Percentiles rank a stretch among this genome's conserved stretches.
These are phyloP conservation scores for Galerucella calmariensis DNA, from an alignment of 2,888 invertebrate genomes.

Conservation along the genomic window DNA sequence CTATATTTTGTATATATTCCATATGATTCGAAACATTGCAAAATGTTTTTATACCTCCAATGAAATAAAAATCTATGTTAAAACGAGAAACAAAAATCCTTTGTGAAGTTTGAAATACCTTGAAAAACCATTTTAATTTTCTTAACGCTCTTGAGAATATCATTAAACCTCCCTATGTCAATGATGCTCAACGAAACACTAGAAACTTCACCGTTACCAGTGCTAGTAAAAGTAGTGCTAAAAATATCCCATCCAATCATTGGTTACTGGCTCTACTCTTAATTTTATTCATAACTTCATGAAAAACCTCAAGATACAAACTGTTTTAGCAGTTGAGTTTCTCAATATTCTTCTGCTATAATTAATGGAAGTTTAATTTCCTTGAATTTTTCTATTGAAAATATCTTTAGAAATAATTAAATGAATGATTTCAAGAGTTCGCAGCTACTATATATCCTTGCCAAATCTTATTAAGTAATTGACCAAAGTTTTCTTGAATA, in stretches of 20 bases:
- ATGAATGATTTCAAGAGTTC: slow-evolving; percentile 7
- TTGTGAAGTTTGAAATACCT: background rate
- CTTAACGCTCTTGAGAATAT: background rate
- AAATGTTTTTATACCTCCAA: no score
- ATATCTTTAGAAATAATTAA: background rate
- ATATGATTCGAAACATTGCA: no score
- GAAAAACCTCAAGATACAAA: background rate
- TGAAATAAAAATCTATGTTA: background rate
- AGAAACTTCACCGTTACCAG: background rate
- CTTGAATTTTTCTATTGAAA: background rate
- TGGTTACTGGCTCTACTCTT: background rate
- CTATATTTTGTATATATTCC: no score
- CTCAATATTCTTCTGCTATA: background rate
- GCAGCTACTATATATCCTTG: slow-evolving; percentile 6
- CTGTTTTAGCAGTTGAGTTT: background rate
- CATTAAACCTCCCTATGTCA: background rate
- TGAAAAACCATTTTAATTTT: background rate
- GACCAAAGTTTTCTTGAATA: slow-evolving; percentile 3
- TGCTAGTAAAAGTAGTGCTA: background rate
- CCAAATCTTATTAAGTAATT: slow-evolving; percentile 20
- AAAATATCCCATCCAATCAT: background rate
- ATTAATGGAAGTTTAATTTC: background rate
- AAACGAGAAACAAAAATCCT: background rate
- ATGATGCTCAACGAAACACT: background rate
- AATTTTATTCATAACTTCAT: background rate